Conservation (phyloP, 2,888 invertebrate genomes). For the Amphipoea lucens region DNA sequence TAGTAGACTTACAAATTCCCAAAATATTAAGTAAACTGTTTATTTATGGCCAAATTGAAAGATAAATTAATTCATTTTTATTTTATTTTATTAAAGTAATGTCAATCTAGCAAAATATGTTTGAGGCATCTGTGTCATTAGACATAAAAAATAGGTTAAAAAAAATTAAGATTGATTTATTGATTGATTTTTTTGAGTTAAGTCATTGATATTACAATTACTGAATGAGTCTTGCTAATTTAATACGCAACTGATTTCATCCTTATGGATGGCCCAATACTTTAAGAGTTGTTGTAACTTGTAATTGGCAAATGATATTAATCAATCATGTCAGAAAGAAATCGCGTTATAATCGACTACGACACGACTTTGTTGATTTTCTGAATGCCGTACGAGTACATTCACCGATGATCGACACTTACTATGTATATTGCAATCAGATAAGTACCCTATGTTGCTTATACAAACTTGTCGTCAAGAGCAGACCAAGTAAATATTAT, state of each 20-base stretch:
- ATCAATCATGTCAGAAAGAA: constrained; percentile 2
- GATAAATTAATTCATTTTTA: no score
- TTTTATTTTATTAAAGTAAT: no score
- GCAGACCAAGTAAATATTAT: constrained; percentile 1
- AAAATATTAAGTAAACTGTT: no score
- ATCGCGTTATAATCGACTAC: constrained; percentile 5
- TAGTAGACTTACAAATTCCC: no score
- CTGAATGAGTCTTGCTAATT: no score
- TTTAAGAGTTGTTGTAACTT: not conserved
- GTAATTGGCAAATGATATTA: constrained; percentile 8
- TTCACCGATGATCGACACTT: constrained; percentile 3
- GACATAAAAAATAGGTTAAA: no score
- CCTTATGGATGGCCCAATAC: not conserved
- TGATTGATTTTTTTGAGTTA: no score
- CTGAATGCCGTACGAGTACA: constrained; percentile 1
- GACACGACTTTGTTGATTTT: constrained; percentile 4
- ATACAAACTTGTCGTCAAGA: not conserved
- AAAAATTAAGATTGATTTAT: no score
- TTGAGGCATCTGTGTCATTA: no score
- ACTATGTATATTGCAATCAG: not conserved
- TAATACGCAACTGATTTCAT: not conserved
- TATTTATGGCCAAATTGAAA: no score
- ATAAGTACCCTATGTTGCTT: not conserved
- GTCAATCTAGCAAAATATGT: no score
- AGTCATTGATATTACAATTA: no score